A percentile compares a stretch with the other conserved stretches of the same genome.
These are phyloP conservation scores for Cebidichthys violaceus DNA, from an alignment of 2,113 vertebrate species.

Conservation along the genomic window DNA sequence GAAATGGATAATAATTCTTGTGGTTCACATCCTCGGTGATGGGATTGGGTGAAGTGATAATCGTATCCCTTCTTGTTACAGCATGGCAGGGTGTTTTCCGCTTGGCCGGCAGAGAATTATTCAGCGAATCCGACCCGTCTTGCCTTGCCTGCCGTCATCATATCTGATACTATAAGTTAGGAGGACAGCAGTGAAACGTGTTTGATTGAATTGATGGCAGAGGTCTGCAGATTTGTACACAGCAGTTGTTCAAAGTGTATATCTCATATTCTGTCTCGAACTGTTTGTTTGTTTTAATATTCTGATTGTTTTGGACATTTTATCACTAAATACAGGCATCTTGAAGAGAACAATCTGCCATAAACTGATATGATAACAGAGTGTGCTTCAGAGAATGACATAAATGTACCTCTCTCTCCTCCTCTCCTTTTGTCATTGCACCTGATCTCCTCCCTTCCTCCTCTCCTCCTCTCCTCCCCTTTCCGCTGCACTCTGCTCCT, in stretches of 20 bases:
- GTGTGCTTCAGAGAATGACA: neutral
- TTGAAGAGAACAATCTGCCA: conserved; percentile 1
- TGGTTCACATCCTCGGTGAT: conserved; percentile 6
- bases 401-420: neutral
- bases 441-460: neutral
- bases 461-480: neutral
- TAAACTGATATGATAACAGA: neutral
- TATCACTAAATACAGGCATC: neutral
- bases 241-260: neutral
- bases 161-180: neutral
- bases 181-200: conserved; percentile 3
- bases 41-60: conserved; percentile 14
- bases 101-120: conserved; percentile 28
- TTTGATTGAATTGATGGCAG: conserved; percentile 1
- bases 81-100: conserved; percentile 17
- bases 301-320: neutral
- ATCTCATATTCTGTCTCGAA: neutral
- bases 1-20: neutral
- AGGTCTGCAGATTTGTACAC: conserved; percentile 10
- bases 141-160: conserved; percentile 22
- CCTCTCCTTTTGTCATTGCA: neutral
- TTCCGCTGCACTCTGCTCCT: neutral
- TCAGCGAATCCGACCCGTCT: conserved; percentile 29
- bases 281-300: neutral
- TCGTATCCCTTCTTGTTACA: conserved; percentile 27